Conservation (phyloP, 2,888 invertebrate genomes). For the Eudasyphora cyanicolor region DNA sequence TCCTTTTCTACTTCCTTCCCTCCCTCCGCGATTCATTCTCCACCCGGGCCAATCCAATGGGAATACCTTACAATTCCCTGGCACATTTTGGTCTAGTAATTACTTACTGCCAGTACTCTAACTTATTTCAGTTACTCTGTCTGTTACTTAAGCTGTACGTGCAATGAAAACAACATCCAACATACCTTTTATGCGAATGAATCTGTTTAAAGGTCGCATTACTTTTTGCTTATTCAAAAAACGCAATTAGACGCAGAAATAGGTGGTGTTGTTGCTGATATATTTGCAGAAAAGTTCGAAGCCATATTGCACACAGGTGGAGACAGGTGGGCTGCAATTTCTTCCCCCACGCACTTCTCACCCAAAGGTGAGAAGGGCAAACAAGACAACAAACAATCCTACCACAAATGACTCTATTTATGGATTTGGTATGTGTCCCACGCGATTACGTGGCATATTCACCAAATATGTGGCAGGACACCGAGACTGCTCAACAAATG, state of each 20-base stretch:
- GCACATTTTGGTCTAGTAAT: slow-evolving; percentile 33
- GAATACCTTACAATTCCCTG: not conserved
- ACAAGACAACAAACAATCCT: not conserved
- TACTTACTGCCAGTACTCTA: slow-evolving; percentile 11
- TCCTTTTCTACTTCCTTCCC: slow-evolving; percentile 11
- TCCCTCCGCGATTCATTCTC: too few species aligned
- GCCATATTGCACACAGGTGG: not conserved
- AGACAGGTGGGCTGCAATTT: not conserved
- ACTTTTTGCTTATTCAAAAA: slow-evolving; percentile 24
- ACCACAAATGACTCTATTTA: slow-evolving; percentile 45
- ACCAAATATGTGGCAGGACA: slow-evolving; percentile 4
- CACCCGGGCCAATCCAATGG: not conserved
- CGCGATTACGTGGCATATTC: slow-evolving; percentile 46
- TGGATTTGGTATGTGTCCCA: slow-evolving; percentile 54
- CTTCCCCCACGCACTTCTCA: not conserved
- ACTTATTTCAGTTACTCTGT: slow-evolving; percentile 8
- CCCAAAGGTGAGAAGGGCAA: not conserved
- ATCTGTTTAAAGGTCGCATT: not conserved
- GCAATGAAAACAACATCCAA: not conserved
- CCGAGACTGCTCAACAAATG: not conserved
- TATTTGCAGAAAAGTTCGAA: not conserved
- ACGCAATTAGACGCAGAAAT: slow-evolving; percentile 43
- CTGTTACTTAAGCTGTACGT: slow-evolving; percentile 2
- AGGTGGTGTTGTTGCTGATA: not conserved
- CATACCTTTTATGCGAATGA: not conserved